phyloP scores from a whole-genome alignment of 1,140 invertebrate genomes.

The Acromyrmex heyeri region DNA sequence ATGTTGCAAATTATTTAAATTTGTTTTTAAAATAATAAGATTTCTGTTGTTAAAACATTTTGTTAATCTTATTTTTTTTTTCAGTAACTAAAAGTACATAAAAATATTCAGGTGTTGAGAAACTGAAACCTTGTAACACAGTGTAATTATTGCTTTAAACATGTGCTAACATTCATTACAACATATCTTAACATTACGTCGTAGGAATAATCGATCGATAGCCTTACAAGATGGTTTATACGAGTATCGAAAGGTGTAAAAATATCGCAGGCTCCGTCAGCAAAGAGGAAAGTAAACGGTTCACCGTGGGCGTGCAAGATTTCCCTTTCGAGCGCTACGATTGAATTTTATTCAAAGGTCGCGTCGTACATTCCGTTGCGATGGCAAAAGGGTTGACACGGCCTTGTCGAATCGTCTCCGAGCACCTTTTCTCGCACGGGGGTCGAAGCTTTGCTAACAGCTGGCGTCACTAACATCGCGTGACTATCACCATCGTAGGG shows the following conservation, averaged over 20 bases:
- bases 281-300: not conserved
- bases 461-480: constrained; percentile 51
- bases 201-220: constrained; percentile 8
- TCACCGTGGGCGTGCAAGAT: constrained; percentile 27
- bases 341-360: constrained; percentile 20
- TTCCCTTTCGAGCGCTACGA: constrained; percentile 18
- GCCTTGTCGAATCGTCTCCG: constrained; percentile 35
- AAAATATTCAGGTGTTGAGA: too few relatives aligned
- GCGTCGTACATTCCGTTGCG: not conserved
- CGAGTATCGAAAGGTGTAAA: not conserved
- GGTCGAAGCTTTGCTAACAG: constrained; percentile 39
- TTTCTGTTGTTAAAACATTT: too few relatives aligned
- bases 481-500: constrained; percentile 50
- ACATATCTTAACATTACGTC: not conserved
- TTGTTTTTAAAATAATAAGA: too few relatives aligned
- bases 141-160: not conserved
- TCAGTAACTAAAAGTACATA: too few relatives aligned
- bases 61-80: too few relatives aligned
- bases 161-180: not conserved
- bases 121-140: too few relatives aligned
- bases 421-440: constrained; percentile 46
- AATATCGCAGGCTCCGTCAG: not conserved
- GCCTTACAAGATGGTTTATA: not conserved
- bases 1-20: too few relatives aligned
- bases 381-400: constrained; percentile 39